Percentiles rank a stretch among this genome's conserved stretches.
Conservation (phyloP, 2,888 invertebrate species). For the Ichneumoninae sp. region DNA sequence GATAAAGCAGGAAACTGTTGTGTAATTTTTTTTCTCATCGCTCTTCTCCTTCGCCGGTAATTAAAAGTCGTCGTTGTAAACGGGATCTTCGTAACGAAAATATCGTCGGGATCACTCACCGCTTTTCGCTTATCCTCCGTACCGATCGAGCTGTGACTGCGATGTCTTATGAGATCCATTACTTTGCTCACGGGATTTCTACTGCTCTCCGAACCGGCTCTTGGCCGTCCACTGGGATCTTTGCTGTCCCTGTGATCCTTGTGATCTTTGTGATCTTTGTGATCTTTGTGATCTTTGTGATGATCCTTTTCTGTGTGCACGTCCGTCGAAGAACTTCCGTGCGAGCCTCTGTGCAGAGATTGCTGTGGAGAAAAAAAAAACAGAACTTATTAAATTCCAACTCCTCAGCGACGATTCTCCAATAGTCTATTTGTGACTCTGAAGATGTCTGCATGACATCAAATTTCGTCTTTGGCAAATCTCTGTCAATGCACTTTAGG, state of each 20-base stretch:
- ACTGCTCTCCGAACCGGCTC: slow-evolving; percentile 86
- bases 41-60: background rate
- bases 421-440: background rate
- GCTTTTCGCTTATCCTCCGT: slow-evolving; percentile 90
- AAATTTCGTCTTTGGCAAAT: too few species aligned
- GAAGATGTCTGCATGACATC: too few species aligned
- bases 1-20: slow-evolving; percentile 28
- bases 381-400: slow-evolving; percentile 33
- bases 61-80: background rate
- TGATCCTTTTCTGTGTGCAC: slow-evolving; percentile 78
- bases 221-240: slow-evolving; percentile 75
- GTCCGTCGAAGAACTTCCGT: slow-evolving; percentile 80
- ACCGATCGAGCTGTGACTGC: slow-evolving; percentile 89
- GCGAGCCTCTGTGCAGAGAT: slow-evolving; percentile 79
- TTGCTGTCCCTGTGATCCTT: slow-evolving; percentile 73
- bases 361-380: slow-evolving; percentile 71
- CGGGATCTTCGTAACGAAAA: background rate
- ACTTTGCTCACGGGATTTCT: slow-evolving; percentile 95
- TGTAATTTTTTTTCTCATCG: background rate
- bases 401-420: background rate
- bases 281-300: slow-evolving; percentile 74
- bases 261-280: slow-evolving; percentile 74
- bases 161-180: slow-evolving; percentile 94
- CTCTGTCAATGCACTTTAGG: too few species aligned
- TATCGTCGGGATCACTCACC: slow-evolving; percentile 85